Evolutionary conservation across 2,797 vertebrate genomes (phyloP).

Genomic region (Saxicola maurus): DNA sequence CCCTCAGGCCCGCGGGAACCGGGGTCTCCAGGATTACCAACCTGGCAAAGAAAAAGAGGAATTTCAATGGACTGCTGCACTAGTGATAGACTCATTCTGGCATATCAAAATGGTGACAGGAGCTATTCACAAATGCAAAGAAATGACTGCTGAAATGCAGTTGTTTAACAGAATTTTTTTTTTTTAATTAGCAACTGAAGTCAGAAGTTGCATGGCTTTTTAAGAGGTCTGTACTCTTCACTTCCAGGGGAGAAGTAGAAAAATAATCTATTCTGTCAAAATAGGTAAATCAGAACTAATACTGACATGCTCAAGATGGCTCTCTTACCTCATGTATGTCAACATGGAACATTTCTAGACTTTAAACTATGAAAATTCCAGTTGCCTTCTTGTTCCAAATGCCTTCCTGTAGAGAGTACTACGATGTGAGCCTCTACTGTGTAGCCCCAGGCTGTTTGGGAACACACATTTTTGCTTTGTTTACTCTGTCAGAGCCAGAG

Average conservation of each 20-base stretch:
- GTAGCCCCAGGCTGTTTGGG: background rate
- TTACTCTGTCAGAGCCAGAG: background rate
- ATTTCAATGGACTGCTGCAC: accelerated
- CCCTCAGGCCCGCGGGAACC: slow-evolving; percentile 90
- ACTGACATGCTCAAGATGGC: background rate
- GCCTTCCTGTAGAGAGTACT: background rate
- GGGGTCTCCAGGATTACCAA: slow-evolving; percentile 85
- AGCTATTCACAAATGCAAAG: background rate
- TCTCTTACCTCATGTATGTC: accelerated
- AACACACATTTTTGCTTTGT: background rate
- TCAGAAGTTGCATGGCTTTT: background rate
- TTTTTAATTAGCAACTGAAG: background rate
- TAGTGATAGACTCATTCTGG: background rate
- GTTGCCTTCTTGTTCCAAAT: background rate
- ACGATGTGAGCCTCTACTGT: background rate
- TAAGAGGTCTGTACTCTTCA: background rate
- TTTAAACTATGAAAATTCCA: background rate
- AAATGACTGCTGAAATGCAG: background rate
- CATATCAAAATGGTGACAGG: background rate
- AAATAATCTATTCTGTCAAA: background rate
- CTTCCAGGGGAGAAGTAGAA: background rate
- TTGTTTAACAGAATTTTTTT: background rate
- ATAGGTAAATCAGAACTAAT: background rate
- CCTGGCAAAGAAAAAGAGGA: slow-evolving; percentile 61
- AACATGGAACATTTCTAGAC: background rate